These are phyloP conservation scores for Buceros bicornis DNA, from an alignment of 2,797 vertebrate species.

Conservation along the genomic window DNA sequence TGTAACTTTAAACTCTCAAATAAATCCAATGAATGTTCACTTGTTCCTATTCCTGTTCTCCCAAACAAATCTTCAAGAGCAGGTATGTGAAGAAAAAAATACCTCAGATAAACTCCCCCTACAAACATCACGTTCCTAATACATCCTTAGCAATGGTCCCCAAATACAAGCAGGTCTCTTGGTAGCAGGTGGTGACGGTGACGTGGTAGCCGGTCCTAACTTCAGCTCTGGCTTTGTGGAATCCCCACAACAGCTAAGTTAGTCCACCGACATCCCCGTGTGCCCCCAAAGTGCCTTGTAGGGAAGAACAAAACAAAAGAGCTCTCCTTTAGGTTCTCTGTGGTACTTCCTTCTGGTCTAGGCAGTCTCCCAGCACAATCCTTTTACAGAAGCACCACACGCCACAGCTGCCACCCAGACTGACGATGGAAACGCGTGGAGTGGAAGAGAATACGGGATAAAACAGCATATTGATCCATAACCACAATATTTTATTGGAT, in stretches of 20 bases:
- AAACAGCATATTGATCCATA: not conserved
- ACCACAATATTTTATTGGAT: not conserved
- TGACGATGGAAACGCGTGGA: accelerated
- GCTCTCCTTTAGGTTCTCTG: not conserved
- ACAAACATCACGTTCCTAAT: not conserved
- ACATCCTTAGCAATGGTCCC: not conserved
- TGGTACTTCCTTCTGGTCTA: not conserved
- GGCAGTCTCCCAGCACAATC: not conserved
- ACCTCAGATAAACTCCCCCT: not conserved
- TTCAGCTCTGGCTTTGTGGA: not conserved
- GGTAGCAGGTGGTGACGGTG: not conserved
- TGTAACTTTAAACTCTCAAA: not conserved
- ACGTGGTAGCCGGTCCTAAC: not conserved
- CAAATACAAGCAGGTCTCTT: not conserved
- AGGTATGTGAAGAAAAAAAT: not conserved
- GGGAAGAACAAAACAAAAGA: not conserved
- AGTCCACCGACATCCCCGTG: not conserved
- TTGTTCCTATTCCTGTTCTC: not conserved
- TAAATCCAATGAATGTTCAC: not conserved
- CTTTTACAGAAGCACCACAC: not conserved
- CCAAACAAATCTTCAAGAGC: not conserved
- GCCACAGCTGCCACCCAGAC: not conserved
- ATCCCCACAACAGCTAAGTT: not conserved
- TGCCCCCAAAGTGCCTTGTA: not conserved
- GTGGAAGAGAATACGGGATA: not conserved